These are phyloP conservation scores for Vireo altiloquus DNA, from an alignment of 2,113 vertebrate species.

Conservation along the genomic window DNA sequence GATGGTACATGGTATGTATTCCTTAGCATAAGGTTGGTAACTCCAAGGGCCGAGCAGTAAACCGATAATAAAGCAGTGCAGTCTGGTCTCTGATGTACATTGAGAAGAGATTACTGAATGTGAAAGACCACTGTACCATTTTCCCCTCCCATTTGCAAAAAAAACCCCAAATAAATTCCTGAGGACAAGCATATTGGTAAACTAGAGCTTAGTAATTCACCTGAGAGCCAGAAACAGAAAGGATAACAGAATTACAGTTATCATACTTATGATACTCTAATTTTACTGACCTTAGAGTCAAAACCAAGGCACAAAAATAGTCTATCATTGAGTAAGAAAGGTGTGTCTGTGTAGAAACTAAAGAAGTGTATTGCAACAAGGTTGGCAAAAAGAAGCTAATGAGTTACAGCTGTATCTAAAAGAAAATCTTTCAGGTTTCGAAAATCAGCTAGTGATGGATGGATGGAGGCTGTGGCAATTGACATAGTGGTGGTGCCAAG, in stretches of 20 bases:
- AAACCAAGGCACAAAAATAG: slow-evolving; percentile 1
- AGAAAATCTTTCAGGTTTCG: slow-evolving; percentile 54
- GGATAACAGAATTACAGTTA: neutral
- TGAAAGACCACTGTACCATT: neutral
- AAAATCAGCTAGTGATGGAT: slow-evolving; percentile 39
- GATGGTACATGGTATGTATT: neutral
- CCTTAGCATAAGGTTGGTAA: neutral
- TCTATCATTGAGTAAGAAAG: neutral
- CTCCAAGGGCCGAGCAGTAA: neutral
- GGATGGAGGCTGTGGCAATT: slow-evolving; percentile 54
- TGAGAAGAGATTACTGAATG: neutral
- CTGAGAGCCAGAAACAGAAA: slow-evolving; percentile 1
- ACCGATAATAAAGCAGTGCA: neutral
- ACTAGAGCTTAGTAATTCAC: neutral
- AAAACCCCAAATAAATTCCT: slow-evolving; percentile 8
- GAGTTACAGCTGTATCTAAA: slow-evolving; percentile 61
- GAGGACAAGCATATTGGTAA: neutral
- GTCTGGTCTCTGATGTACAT: neutral
- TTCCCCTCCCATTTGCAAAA: neutral
- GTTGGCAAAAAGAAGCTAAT: slow-evolving; percentile 40
- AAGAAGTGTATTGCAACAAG: neutral
- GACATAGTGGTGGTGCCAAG: slow-evolving; percentile 51
- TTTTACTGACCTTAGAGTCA: slow-evolving; percentile 6
- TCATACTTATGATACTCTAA: neutral
- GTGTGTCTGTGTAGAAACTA: neutral